Percentiles rank a stretch among this genome's conserved stretches.
These are phyloP conservation scores for Gobionotothen gibberifrons DNA, from an alignment of 2,797 vertebrate species.

Conservation along the genomic window DNA sequence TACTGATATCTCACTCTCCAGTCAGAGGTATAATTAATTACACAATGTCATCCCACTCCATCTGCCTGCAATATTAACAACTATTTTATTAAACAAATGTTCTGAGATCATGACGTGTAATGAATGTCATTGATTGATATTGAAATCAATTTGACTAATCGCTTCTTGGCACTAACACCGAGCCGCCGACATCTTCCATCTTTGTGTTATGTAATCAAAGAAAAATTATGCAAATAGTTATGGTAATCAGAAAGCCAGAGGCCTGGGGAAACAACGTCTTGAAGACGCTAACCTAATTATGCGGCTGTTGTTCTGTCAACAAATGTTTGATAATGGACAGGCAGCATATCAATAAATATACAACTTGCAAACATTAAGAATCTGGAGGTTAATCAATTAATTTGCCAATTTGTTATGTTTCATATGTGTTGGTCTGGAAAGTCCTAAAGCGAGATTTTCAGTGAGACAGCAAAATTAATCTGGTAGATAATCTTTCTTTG, in stretches of 20 bases:
- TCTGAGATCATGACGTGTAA: constrained; percentile 48
- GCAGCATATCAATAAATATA: constrained; percentile 26
- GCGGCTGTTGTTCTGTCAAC: constrained; percentile 59
- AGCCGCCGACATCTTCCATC: constrained; percentile 29
- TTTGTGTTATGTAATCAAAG: constrained; percentile 66
- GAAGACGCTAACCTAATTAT: constrained; percentile 64
- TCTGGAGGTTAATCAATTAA: constrained; percentile 18
- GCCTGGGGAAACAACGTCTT: constrained; percentile 48
- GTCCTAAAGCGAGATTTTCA: not conserved
- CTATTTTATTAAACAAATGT: constrained; percentile 48
- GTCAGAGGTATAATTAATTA: constrained; percentile 28
- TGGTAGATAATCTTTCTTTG: constrained; percentile 32
- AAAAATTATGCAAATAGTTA: constrained; percentile 63
- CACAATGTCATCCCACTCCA: constrained; percentile 6
- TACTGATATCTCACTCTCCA: constrained; percentile 1
- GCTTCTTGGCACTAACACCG: constrained; percentile 50
- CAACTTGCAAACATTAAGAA: constrained; percentile 29
- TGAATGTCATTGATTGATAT: constrained; percentile 63
- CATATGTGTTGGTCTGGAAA: not conserved
- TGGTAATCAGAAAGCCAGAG: constrained; percentile 61
- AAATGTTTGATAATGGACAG: constrained; percentile 53
- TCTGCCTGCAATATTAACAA: constrained; percentile 33
- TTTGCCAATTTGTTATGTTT: constrained; percentile 16
- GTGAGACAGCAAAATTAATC: constrained; percentile 18
- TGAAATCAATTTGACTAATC: constrained; percentile 62